A percentile compares a stretch with the other conserved stretches of the same genome.
These are phyloP conservation scores for Eurosta solidaginis DNA, from an alignment of 1,140 invertebrate genomes.

Conservation along the genomic window DNA sequence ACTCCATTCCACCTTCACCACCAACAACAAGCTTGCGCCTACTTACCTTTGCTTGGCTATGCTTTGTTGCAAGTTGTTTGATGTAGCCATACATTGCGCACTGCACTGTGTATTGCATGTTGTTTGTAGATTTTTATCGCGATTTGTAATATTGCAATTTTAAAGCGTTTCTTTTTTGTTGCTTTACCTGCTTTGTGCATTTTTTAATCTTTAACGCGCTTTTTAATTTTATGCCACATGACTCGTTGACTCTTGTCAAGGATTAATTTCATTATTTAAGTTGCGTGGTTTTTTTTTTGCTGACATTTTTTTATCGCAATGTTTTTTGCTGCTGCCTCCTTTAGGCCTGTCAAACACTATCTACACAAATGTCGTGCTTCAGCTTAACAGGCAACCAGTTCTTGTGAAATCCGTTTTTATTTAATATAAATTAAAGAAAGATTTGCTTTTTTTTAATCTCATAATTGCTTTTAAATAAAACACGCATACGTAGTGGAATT, in stretches of 20 bases:
- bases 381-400: not conserved
- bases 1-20: not conserved
- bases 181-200: not conserved
- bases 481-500: too few species aligned
- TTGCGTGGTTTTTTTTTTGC: constrained; percentile 3
- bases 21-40: not conserved
- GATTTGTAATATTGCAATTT: constrained; percentile 23
- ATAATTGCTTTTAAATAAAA: not conserved
- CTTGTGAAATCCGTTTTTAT: constrained; percentile 6
- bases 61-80: not conserved
- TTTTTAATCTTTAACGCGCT: constrained; percentile 34
- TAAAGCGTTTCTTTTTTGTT: not conserved
- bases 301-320: not conserved
- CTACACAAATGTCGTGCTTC: not conserved
- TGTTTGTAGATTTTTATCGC: constrained; percentile 28
- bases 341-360: constrained; percentile 24
- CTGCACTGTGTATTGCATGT: not conserved
- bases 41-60: not conserved
- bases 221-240: constrained; percentile 39
- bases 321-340: not conserved
- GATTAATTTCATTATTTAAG: constrained; percentile 58
- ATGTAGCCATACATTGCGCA: not conserved
- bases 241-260: constrained; percentile 45
- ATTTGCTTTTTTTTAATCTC: not conserved
- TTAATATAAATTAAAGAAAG: constrained; percentile 31